Evolutionary conservation across 2,797 vertebrate species (phyloP).

Genomic region (Poecilia wingei): DNA sequence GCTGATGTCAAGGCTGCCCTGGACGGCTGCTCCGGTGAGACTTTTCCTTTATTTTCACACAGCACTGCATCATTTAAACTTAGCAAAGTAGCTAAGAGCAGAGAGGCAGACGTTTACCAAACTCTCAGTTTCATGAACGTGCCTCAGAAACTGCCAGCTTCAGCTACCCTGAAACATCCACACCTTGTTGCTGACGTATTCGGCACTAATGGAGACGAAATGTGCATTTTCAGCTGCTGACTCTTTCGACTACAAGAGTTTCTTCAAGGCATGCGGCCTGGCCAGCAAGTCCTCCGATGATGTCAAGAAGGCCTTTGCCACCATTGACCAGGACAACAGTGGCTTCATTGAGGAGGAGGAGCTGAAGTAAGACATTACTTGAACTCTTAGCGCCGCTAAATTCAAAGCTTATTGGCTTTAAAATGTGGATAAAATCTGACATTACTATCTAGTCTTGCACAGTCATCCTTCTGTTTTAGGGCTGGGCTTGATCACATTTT

Average conservation of each 20-base stretch:
- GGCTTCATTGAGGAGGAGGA: conserved; percentile 87
- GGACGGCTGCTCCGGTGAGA: conserved; percentile 83
- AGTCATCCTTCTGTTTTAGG: background rate
- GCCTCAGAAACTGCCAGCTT: conserved; percentile 9
- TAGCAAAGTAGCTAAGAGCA: background rate
- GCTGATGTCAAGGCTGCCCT: conserved; percentile 83
- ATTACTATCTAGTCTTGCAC: background rate
- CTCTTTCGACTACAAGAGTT: conserved; percentile 83
- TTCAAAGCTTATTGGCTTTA: background rate
- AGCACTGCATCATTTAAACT: background rate
- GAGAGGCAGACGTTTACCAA: background rate
- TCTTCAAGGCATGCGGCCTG: conserved; percentile 85
- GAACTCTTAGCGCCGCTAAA: conserved; percentile 19
- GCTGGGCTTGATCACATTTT: background rate
- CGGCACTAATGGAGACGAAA: conserved; percentile 21
- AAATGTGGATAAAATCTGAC: conserved; percentile 13
- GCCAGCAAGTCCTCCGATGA: conserved; percentile 79
- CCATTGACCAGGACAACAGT: conserved; percentile 84
- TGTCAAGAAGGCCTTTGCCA: conserved; percentile 79
- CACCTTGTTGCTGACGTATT: background rate
- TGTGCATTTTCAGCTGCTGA: conserved; percentile 76
- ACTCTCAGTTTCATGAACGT: conserved; percentile 3
- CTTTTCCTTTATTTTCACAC: background rate
- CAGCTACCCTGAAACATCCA: conserved; percentile 19
- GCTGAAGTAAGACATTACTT: conserved; percentile 78